Base-by-base conservation (phyloP, 1,140 invertebrate species). In the Drosophila kohkoa region DNA sequence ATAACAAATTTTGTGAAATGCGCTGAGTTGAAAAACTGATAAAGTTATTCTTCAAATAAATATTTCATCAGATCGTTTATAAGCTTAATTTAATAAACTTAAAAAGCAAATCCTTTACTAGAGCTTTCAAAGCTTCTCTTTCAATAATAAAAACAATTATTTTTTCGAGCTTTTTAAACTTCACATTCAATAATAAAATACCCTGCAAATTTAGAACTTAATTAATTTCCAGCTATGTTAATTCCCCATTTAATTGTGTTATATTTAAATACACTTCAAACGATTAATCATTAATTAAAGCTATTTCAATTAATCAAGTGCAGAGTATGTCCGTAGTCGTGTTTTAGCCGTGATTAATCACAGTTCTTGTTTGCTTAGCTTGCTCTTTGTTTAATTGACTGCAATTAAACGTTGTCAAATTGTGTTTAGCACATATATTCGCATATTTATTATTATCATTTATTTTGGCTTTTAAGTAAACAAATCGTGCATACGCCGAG, bases 371-470 rank as follows among this genome's bases (percentile, higher is more conserved):
- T 66, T 66, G 54, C 35, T 43, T 51, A 51, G 52, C 35, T 49
- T 55, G 30, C 49, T 35, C 51, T 55, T 51, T 54, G 20, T 59
- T 57, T 68, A 59, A 77, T 86, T 81, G 68, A 81, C 74, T 60
- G 49, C 30, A 63, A 67, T 70, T 77, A 67, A 70, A 64, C 48
- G 62, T 78, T 59, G 62, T 51, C 57, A 70, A 45, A 55, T 64
- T 69, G 38, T 67, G 16, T 71, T 64, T 35, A 46, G 30, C 62
- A 35, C 58, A 66, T n/a, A 66, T 58, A 58, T 30, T 28, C 43
- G 28, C 10, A 41, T 54, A 45, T 52, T 38, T 25, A 20, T 3
- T 30, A 52, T 54, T 54, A 43, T 45, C 43, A 43, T 51, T 20
- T 1, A 59, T 30, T 35, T 13, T 28, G 15, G n/a, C 5, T 20